Percentiles rank a stretch among this genome's conserved stretches.
Evolutionary conservation across 2,797 vertebrate genomes (phyloP).

Genomic region (Dendrocincla tyrannina): DNA sequence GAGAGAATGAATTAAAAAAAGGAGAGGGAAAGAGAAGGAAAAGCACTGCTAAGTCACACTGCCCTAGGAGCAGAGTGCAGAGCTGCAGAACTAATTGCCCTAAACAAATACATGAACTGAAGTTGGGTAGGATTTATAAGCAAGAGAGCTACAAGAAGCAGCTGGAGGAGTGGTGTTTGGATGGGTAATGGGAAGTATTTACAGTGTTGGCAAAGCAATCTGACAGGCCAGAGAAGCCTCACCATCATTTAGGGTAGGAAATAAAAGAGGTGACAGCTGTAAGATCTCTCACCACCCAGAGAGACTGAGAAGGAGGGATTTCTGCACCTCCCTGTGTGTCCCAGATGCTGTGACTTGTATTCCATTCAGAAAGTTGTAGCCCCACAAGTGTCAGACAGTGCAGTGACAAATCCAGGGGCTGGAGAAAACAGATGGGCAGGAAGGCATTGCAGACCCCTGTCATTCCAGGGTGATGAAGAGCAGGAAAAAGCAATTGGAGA

Average conservation of each 20-base stretch:
- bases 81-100: neutral
- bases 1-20: neutral
- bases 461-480: neutral
- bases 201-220: neutral
- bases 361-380: neutral
- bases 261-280: slow-evolving; percentile 30
- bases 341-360: neutral
- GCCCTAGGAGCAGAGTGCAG: neutral
- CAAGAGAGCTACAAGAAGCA: slow-evolving; percentile 1
- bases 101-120: neutral
- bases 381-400: neutral
- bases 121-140: slow-evolving; percentile 2
- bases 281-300: neutral
- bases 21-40: neutral
- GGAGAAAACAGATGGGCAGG: slow-evolving; percentile 31
- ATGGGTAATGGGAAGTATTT: slow-evolving; percentile 29
- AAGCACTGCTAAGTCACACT: neutral
- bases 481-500: neutral
- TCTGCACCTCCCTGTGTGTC: neutral
- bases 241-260: slow-evolving; percentile 25
- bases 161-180: neutral
- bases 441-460: neutral
- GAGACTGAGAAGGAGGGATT: neutral
- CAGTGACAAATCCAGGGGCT: neutral
- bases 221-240: slow-evolving; percentile 30